Percentiles rank a stretch among this genome's conserved stretches.
phyloP scores from a whole-genome alignment of 2,797 vertebrate species.

The Scolopax rusticola region DNA sequence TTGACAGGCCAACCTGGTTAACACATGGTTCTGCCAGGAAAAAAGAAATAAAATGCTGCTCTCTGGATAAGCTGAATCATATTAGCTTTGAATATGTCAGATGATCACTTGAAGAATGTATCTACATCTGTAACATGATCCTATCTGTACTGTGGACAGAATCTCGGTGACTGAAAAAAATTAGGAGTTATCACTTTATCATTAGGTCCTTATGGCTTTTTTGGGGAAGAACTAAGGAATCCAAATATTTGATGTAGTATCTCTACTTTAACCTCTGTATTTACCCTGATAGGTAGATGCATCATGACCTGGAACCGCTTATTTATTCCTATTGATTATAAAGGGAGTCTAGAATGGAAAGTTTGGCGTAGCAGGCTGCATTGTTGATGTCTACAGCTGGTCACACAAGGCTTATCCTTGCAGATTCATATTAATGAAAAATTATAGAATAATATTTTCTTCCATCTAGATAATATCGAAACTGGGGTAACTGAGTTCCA shows the following conservation, averaged over 20 bases:
- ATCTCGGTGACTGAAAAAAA: not conserved
- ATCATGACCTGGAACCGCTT: not conserved
- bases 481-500: not conserved
- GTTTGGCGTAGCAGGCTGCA: not conserved
- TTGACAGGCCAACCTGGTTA: slow-evolving; percentile 73
- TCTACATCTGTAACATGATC: not conserved
- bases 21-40: slow-evolving; percentile 60
- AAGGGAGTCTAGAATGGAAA: not conserved
- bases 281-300: not conserved
- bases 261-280: not conserved
- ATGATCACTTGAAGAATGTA: slow-evolving; percentile 41
- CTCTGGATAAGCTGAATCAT: slow-evolving; percentile 41
- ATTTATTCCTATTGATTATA: not conserved
- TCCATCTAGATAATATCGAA: not conserved
- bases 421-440: not conserved
- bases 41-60: not conserved
- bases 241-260: not conserved
- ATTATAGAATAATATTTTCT: not conserved
- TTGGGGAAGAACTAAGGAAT: not conserved
- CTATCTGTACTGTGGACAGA: not conserved
- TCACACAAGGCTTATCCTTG: not conserved
- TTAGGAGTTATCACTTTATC: not conserved
- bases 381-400: not conserved
- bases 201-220: not conserved
- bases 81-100: slow-evolving; percentile 35